Evolutionary conservation across 2,888 invertebrate species (phyloP).

Genomic region (Drosophila histrio): DNA sequence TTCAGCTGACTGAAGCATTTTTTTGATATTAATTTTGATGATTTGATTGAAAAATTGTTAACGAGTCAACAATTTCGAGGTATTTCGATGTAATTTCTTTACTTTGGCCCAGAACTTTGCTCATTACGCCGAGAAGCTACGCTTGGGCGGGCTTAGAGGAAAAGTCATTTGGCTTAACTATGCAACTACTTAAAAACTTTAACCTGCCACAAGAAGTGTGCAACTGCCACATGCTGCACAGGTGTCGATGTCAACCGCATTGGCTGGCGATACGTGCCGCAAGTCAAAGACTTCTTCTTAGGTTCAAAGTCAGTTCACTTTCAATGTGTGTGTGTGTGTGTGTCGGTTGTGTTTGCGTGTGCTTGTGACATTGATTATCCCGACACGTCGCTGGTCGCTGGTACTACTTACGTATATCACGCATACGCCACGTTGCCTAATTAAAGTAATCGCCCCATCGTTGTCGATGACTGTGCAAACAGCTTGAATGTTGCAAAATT

Average conservation of each 20-base stretch:
- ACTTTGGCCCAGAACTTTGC: slow-evolving; percentile 39
- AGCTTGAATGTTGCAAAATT: slow-evolving; percentile 33
- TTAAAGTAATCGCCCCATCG: slow-evolving; percentile 53
- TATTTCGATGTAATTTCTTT: slow-evolving; percentile 10
- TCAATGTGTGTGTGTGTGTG: neutral
- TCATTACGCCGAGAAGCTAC: slow-evolving; percentile 39
- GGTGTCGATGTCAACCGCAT: slow-evolving; percentile 40
- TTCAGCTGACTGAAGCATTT: slow-evolving; percentile 46
- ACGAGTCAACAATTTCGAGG: slow-evolving; percentile 13
- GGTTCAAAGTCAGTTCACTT: slow-evolving; percentile 41
- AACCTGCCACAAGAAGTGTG: slow-evolving; percentile 5
- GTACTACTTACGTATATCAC: slow-evolving; percentile 23
- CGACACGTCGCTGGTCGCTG: slow-evolving; percentile 51
- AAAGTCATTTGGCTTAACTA: slow-evolving; percentile 32
- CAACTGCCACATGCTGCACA: slow-evolving; percentile 29
- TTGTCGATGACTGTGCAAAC: slow-evolving; percentile 44
- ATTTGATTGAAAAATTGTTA: slow-evolving; percentile 48
- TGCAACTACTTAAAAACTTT: slow-evolving; percentile 55
- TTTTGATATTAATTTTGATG: slow-evolving; percentile 45
- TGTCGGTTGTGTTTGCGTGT: neutral
- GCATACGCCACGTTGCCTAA: slow-evolving; percentile 62
- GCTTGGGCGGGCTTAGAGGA: slow-evolving; percentile 15
- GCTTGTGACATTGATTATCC: slow-evolving; percentile 26
- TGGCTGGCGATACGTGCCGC: slow-evolving; percentile 20
- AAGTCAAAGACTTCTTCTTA: slow-evolving; percentile 32